phyloP scores from a whole-genome alignment of 2,113 vertebrate genomes.

The Saguinus midas region DNA sequence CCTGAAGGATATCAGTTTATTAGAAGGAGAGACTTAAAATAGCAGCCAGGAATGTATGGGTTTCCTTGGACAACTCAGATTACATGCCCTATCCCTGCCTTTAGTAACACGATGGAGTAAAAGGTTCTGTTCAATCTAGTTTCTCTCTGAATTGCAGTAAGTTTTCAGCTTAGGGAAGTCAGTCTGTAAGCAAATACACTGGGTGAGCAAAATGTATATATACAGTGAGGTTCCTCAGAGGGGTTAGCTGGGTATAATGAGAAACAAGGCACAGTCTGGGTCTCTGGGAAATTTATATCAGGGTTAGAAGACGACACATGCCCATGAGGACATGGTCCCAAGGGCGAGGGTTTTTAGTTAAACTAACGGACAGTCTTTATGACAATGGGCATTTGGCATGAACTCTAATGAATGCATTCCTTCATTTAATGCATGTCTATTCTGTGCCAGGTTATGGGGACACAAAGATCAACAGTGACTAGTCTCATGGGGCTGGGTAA shows the following conservation, averaged over 20 bases:
- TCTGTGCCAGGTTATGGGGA: not conserved
- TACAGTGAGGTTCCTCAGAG: not conserved
- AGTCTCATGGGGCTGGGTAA: not conserved
- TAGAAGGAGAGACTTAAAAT: conserved; percentile 51
- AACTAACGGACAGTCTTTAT: not conserved
- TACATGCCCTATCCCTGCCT: conserved; percentile 18
- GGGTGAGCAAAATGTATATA: not conserved
- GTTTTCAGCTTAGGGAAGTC: not conserved
- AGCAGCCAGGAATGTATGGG: conserved; percentile 45
- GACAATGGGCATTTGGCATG: not conserved
- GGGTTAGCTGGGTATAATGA: not conserved
- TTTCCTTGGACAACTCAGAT: conserved; percentile 43
- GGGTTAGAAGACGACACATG: not conserved
- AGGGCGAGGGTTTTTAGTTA: not conserved
- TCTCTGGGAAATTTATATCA: not conserved
- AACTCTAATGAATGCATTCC: not conserved
- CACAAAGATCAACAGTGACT: not conserved
- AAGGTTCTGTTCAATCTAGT: not conserved
- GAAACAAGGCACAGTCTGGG: not conserved
- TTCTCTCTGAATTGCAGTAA: not conserved
- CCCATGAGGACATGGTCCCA: not conserved
- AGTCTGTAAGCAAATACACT: not conserved
- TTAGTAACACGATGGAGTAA: not conserved
- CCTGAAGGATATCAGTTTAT: not conserved
- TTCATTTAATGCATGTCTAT: not conserved